phyloP scores from a whole-genome alignment of 1,140 invertebrate genomes.

The Drosophila albomicans region DNA sequence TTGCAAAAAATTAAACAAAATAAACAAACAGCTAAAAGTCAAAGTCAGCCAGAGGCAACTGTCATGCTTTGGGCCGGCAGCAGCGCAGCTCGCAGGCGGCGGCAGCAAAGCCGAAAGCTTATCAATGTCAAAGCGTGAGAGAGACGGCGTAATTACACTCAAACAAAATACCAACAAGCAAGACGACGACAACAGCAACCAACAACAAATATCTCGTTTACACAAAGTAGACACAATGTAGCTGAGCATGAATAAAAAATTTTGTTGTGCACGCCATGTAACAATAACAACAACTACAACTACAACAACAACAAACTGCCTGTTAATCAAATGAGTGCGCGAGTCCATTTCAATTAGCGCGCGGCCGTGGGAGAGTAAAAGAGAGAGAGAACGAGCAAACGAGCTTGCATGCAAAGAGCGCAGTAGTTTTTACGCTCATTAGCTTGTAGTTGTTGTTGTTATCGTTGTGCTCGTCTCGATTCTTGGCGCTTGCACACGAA shows the following conservation, averaged over 20 bases:
- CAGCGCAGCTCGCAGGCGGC: slow-evolving; percentile 27
- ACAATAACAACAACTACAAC: slow-evolving; percentile 26
- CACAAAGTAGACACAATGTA: slow-evolving; percentile 48
- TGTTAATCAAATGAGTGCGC: slow-evolving; percentile 53
- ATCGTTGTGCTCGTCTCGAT: slow-evolving; percentile 29
- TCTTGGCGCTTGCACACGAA: slow-evolving; percentile 64
- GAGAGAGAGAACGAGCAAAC: not conserved
- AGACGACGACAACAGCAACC: not conserved
- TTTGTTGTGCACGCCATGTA: slow-evolving; percentile 41
- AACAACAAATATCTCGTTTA: slow-evolving; percentile 40
- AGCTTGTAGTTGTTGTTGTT: slow-evolving; percentile 27
- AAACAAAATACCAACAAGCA: slow-evolving; percentile 36
- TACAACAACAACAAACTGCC: slow-evolving; percentile 13
- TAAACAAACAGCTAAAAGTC: slow-evolving; percentile 44
- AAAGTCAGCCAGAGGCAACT: slow-evolving; percentile 53
- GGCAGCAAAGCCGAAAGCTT: slow-evolving; percentile 36
- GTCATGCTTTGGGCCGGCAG: slow-evolving; percentile 33
- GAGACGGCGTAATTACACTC: slow-evolving; percentile 48
- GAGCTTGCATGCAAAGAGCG: slow-evolving; percentile 21
- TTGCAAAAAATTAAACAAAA: slow-evolving; percentile 18
- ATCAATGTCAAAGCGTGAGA: slow-evolving; percentile 71
- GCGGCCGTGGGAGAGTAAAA: slow-evolving; percentile 16
- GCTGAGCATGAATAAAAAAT: slow-evolving; percentile 45
- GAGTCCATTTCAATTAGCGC: slow-evolving; percentile 46
- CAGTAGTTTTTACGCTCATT: slow-evolving; percentile 51